phyloP scores from a whole-genome alignment of 1,140 invertebrate genomes.

The Globodera ellingtonae region DNA sequence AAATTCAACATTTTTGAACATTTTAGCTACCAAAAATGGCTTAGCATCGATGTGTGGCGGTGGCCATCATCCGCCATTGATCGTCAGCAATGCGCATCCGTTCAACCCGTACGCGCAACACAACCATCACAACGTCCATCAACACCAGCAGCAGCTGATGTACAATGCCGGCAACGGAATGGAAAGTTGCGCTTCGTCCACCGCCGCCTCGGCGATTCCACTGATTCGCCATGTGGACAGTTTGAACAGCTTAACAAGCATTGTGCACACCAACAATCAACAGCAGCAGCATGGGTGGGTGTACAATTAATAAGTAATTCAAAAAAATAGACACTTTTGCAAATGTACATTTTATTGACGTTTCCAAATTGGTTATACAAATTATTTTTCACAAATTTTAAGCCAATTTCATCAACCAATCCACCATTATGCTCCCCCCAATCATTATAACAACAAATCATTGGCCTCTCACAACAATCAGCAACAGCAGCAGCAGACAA shows the following conservation, averaged over 20 bases:
- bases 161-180: background rate
- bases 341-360: too few species aligned
- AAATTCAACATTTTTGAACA: too few species aligned
- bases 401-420: background rate
- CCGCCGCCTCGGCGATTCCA: constrained; percentile 8
- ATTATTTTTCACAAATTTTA: too few species aligned
- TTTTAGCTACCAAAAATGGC: too few species aligned
- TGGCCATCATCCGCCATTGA: too few species aligned
- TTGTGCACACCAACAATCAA: background rate
- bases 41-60: too few species aligned
- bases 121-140: background rate
- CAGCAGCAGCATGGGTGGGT: background rate
- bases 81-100: background rate
- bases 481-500: background rate
- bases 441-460: too few species aligned
- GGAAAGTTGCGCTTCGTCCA: constrained; percentile 23
- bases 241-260: constrained; percentile 9
- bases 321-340: too few species aligned
- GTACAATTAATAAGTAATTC: background rate
- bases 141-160: background rate
- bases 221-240: constrained; percentile 15
- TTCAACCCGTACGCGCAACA: constrained; percentile 1
- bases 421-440: background rate
- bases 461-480: background rate
- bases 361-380: too few species aligned